Evolutionary conservation across 1,140 invertebrate species (phyloP).

Genomic region (Geopemphigus sp.): DNA sequence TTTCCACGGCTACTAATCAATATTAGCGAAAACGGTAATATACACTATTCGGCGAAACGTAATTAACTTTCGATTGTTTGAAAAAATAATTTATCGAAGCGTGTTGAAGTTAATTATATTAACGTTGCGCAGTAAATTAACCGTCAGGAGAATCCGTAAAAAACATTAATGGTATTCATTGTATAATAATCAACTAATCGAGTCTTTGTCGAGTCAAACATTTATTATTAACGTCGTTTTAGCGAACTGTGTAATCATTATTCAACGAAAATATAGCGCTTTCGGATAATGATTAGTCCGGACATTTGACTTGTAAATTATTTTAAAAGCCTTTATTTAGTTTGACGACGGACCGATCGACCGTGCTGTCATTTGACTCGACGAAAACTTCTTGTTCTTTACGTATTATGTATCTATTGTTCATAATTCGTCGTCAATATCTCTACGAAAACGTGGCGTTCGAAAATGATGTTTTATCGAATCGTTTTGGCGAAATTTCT

Average conservation of each 20-base stretch:
- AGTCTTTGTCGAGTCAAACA: not conserved
- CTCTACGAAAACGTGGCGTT: not conserved
- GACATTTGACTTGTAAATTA: slow-evolving; percentile 36
- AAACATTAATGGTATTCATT: slow-evolving; percentile 22
- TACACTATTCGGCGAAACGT: not conserved
- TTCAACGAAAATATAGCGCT: slow-evolving; percentile 15
- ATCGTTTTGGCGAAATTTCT: no score
- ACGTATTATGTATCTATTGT: not conserved
- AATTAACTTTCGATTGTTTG: not conserved
- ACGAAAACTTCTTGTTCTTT: not conserved
- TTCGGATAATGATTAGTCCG: not conserved
- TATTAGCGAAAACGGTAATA: not conserved
- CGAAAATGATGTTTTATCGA: no score
- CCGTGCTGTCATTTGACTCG: not conserved
- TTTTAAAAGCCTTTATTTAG: not conserved
- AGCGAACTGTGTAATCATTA: slow-evolving; percentile 19
- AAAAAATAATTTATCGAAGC: not conserved
- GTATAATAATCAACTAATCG: slow-evolving; percentile 8
- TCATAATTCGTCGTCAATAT: not conserved
- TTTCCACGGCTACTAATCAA: not conserved
- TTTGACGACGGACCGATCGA: not conserved
- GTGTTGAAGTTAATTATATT: slow-evolving; percentile 1
- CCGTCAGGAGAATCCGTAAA: not conserved
- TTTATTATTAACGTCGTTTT: slow-evolving; percentile 13
- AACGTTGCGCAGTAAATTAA: slow-evolving; percentile 10